phyloP scores from a whole-genome alignment of 2,888 invertebrate species.

The Andrena bucephala region DNA sequence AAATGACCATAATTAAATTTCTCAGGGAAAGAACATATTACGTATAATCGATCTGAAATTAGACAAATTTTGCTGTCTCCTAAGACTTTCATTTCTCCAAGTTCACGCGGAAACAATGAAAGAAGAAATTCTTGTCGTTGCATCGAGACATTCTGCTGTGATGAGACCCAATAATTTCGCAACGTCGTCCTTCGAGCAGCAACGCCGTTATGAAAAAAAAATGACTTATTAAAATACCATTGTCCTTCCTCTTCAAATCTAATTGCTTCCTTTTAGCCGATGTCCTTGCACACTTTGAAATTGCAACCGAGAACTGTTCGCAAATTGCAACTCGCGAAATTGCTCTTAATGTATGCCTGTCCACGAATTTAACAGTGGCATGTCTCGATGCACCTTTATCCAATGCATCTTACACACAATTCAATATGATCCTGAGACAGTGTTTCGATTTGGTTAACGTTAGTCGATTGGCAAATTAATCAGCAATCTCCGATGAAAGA shows the following conservation, averaged over 20 bases:
- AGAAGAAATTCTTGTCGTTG: constrained; percentile 44
- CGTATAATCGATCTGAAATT: too few species aligned
- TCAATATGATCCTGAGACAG: background rate
- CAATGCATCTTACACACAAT: background rate
- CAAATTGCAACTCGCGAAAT: constrained; percentile 29
- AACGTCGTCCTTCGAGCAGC: constrained; percentile 59
- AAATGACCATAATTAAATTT: too few species aligned
- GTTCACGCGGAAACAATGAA: constrained; percentile 41
- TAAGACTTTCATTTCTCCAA: constrained; percentile 12
- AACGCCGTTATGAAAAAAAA: constrained; percentile 54
- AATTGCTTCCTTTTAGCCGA: constrained; percentile 57
- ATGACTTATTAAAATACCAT: constrained; percentile 49
- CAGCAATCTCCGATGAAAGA: background rate
- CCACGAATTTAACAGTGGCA: background rate
- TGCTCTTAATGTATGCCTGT: constrained; percentile 10
- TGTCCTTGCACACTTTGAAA: constrained; percentile 46
- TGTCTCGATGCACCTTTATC: background rate
- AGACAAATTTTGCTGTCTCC: background rate
- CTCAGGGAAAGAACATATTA: too few species aligned
- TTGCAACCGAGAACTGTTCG: constrained; percentile 23
- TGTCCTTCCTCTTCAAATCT: constrained; percentile 53
- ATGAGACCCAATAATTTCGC: constrained; percentile 60
- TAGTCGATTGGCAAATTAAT: background rate
- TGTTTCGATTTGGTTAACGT: background rate
- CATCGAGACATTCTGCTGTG: constrained; percentile 28